Evolutionary conservation across 2,113 vertebrate species (phyloP).

Genomic region (Pao palembangensis): DNA sequence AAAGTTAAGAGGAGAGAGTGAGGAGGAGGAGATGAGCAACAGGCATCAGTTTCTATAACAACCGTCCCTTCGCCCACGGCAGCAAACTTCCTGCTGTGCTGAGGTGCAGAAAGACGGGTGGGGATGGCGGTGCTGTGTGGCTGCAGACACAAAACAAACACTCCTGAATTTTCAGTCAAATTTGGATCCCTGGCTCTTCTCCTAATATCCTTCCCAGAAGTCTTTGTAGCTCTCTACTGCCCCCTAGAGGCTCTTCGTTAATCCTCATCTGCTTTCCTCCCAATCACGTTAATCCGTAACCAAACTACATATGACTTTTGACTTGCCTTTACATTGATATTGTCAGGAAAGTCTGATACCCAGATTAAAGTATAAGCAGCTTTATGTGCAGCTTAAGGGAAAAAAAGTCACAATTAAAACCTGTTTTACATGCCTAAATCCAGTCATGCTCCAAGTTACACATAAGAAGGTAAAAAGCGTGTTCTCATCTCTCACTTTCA

Average conservation of each 20-base stretch:
- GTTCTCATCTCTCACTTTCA: background rate
- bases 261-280: background rate
- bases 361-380: background rate
- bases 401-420: conserved; percentile 10
- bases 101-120: conserved; percentile 46
- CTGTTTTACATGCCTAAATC: background rate
- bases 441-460: background rate
- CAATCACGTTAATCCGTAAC: conserved; percentile 3
- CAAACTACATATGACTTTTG: conserved; percentile 3
- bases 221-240: conserved; percentile 53
- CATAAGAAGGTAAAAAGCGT: conserved; percentile 7
- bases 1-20: conserved; percentile 41
- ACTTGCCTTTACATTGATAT: conserved; percentile 2
- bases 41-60: conserved; percentile 68
- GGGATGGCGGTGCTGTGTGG: conserved; percentile 22
- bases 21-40: conserved; percentile 34
- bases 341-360: background rate
- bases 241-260: conserved; percentile 48
- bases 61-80: conserved; percentile 64
- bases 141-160: conserved; percentile 13
- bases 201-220: conserved; percentile 20
- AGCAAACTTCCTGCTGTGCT: conserved; percentile 59
- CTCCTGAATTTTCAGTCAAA: no score
- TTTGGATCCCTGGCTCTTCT: conserved; percentile 14
- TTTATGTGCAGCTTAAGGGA: conserved; percentile 3